Conservation (phyloP, 1,140 invertebrate species). For the Amyelois transitella region DNA sequence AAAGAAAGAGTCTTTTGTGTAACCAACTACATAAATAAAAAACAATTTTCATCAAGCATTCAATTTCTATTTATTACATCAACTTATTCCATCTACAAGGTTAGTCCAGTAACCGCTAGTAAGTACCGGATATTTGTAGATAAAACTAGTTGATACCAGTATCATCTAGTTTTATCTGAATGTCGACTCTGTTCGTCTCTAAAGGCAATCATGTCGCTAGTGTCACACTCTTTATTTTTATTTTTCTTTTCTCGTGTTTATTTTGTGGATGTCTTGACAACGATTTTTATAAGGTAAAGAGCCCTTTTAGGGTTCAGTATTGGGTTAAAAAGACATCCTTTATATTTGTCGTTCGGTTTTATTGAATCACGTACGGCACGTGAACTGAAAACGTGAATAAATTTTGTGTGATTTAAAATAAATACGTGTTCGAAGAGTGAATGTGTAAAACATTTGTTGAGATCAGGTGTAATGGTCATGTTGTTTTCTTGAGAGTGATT, state of each 20-base stretch:
- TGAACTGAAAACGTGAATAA: neutral
- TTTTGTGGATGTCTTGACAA: neutral
- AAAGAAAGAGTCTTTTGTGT: too few species aligned
- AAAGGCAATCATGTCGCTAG: neutral
- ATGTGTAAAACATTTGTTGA: too few species aligned
- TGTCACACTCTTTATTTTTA: neutral
- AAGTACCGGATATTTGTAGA: too few species aligned
- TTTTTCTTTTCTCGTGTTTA: neutral
- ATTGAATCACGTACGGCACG: neutral
- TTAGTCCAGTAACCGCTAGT: neutral
- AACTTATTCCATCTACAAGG: neutral
- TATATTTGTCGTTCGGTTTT: neutral
- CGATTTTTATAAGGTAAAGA: neutral
- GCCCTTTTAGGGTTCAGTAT: neutral
- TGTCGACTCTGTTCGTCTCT: neutral
- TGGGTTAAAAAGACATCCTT: neutral
- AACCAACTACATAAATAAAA: slow-evolving; percentile 16
- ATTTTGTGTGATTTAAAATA: neutral
- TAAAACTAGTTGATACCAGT: too few species aligned
- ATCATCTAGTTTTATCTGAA: neutral
- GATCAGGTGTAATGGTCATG: too few species aligned
- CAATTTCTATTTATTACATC: neutral
- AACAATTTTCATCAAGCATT: slow-evolving; percentile 9
- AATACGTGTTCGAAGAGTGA: too few species aligned
- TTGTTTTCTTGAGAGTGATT: too few species aligned